These are phyloP conservation scores for Nineta flava DNA, from an alignment of 2,888 invertebrate species.

Conservation along the genomic window DNA sequence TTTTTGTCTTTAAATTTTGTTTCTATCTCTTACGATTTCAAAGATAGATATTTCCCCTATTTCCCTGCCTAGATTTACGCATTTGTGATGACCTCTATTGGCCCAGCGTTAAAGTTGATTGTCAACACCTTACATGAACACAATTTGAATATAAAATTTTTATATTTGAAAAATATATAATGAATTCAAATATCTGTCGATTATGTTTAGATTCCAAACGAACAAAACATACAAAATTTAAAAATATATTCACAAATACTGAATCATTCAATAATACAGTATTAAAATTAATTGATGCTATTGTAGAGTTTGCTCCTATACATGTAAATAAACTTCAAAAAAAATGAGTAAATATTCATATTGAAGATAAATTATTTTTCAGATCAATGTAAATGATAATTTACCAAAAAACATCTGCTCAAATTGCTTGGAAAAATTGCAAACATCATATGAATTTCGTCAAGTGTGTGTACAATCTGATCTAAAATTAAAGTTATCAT, in stretches of 20 bases:
- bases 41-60: no score
- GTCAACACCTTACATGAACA: no score
- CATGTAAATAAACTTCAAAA: not conserved
- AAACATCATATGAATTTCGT: not conserved
- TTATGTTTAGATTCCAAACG: not conserved
- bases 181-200: not conserved
- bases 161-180: not conserved
- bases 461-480: not conserved
- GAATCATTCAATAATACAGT: not conserved
- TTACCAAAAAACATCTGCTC: not conserved
- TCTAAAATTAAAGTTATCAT: not conserved
- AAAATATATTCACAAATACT: not conserved
- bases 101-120: no score
- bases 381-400: not conserved
- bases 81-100: no score
- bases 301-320: not conserved
- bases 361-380: no score
- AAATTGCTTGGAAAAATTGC: not conserved
- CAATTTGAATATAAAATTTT: no score
- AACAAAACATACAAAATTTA: not conserved
- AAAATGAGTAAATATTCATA: no score
- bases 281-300: not conserved
- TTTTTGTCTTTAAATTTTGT: no score
- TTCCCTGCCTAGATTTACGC: no score
- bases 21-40: no score